Conservation (phyloP, 2,113 vertebrate species). For the Thunnus thynnus region DNA sequence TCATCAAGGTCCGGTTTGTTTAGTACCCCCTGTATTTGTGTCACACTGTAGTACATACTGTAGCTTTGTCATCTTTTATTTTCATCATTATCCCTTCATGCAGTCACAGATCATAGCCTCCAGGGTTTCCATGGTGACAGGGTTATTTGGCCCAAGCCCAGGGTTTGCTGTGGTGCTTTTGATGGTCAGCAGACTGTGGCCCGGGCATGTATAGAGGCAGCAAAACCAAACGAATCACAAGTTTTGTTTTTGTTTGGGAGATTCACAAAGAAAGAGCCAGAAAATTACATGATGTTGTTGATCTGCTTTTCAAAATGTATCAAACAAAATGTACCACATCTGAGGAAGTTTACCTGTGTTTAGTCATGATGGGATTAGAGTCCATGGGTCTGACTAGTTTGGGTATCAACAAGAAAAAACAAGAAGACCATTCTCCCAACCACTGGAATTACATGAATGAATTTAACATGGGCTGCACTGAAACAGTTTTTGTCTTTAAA, state of each 20-base stretch:
- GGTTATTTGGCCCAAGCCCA: conserved; percentile 49
- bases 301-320: conserved; percentile 14
- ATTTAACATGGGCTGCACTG: conserved; percentile 27
- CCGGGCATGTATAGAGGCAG: conserved; percentile 16
- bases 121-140: conserved; percentile 53
- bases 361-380: conserved; percentile 8
- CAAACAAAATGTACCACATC: conserved; percentile 2
- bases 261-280: conserved; percentile 24
- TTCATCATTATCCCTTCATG: conserved; percentile 13
- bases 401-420: conserved; percentile 6
- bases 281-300: background rate
- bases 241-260: conserved; percentile 52
- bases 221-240: conserved; percentile 8
- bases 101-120: conserved; percentile 33
- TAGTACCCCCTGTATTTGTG: conserved; percentile 31
- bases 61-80: conserved; percentile 48
- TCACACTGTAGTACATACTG: conserved; percentile 19
- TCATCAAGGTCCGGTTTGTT: conserved; percentile 48
- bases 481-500: conserved; percentile 59
- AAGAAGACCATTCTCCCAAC: conserved; percentile 31
- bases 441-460: conserved; percentile 53
- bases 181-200: conserved; percentile 67
- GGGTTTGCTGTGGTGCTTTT: conserved; percentile 55
- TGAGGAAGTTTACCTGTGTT: conserved; percentile 47
- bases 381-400: background rate